Conservation (phyloP, 2,113 vertebrate species). For the Puntigrus tetrazona region DNA sequence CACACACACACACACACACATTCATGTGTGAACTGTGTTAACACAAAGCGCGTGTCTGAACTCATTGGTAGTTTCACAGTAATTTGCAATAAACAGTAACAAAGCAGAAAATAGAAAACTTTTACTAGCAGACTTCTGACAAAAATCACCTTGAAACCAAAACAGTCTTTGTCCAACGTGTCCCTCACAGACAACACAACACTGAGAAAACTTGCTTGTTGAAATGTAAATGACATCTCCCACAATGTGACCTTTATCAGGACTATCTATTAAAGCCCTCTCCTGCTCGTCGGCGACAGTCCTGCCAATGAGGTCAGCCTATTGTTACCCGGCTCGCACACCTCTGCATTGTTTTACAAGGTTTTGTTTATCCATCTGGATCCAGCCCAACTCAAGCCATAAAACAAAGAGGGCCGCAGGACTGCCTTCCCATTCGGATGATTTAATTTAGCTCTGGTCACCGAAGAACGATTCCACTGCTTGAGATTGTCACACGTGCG, state of each 20-base stretch:
- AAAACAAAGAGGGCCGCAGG: background rate
- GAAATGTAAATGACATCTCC: constrained; percentile 2
- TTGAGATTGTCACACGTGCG: background rate
- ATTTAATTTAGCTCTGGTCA: constrained; percentile 32
- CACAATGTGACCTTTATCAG: background rate
- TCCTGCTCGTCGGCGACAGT: background rate
- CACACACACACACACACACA: too few species aligned
- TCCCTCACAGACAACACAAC: background rate
- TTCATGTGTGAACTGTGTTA: too few species aligned
- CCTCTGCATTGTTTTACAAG: background rate
- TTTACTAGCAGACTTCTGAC: background rate
- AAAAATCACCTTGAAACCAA: background rate
- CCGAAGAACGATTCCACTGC: constrained; percentile 11
- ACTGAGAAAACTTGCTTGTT: background rate
- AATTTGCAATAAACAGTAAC: background rate
- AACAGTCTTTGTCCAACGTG: background rate
- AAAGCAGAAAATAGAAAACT: background rate
- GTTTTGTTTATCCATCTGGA: constrained; percentile 21
- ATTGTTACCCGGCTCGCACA: constrained; percentile 1
- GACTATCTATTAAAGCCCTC: constrained; percentile 9
- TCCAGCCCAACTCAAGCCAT: constrained; percentile 9
- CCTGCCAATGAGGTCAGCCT: background rate
- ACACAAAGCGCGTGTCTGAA: background rate
- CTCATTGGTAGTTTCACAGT: background rate
- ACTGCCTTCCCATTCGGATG: constrained; percentile 8